Conservation (phyloP, 2,113 vertebrate species). For the Craseonycteris thonglongyai region DNA sequence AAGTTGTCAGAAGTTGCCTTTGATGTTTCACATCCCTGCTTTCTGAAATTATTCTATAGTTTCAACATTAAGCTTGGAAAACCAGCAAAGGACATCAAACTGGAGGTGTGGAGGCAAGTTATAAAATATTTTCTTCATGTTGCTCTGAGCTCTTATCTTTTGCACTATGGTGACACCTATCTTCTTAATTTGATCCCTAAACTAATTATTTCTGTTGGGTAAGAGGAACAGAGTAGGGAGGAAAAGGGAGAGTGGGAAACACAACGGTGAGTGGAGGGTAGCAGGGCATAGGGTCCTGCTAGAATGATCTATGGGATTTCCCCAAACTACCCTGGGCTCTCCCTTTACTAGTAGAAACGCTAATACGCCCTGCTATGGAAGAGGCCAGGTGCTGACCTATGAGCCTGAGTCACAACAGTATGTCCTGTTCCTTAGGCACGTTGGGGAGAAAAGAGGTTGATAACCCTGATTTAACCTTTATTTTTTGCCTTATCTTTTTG, state of each 20-base stretch:
- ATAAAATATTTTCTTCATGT: neutral
- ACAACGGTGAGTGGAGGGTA: neutral
- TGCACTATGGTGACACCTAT: neutral
- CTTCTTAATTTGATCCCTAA: neutral
- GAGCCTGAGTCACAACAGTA: neutral
- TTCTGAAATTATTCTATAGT: neutral
- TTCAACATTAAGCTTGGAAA: neutral
- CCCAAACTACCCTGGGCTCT: neutral
- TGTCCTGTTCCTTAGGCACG: neutral
- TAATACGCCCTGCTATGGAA: neutral
- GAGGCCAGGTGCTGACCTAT: neutral
- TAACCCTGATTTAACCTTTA: neutral
- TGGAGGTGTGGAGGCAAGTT: neutral
- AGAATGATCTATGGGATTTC: neutral
- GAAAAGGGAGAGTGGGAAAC: too few species aligned
- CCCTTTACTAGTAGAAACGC: neutral
- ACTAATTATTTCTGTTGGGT: neutral
- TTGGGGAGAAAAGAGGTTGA: neutral
- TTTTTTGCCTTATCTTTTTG: neutral
- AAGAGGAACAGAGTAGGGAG: neutral
- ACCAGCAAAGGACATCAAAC: neutral
- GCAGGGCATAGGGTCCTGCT: neutral
- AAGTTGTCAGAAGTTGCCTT: neutral
- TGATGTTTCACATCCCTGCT: fast-evolving
- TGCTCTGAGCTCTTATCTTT: neutral